These are phyloP conservation scores for Ara ararauna DNA, from an alignment of 2,797 vertebrate species.

Conservation along the genomic window DNA sequence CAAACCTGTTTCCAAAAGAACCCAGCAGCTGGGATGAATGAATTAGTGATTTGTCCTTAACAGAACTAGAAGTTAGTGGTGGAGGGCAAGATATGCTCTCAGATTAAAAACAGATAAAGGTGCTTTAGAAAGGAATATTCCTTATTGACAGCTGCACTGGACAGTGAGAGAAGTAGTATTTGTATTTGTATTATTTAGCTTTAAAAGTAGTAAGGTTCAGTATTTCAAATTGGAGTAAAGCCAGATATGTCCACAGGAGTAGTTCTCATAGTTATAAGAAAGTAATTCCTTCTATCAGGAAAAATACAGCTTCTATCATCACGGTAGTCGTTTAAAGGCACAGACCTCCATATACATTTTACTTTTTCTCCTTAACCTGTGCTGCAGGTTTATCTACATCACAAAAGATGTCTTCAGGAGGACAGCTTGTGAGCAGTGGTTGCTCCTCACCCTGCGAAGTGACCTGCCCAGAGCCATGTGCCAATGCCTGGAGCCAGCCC, in stretches of 20 bases:
- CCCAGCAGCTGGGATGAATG: not conserved
- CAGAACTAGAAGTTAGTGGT: not conserved
- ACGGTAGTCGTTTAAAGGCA: fast-evolving
- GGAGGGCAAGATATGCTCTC: not conserved
- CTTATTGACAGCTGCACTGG: not conserved
- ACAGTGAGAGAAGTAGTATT: not conserved
- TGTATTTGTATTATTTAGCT: not conserved
- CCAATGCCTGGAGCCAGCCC: not conserved
- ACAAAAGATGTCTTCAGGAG: not conserved
- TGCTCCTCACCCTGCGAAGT: not conserved
- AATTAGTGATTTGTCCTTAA: not conserved
- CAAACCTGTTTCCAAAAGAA: not conserved
- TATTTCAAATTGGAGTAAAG: not conserved
- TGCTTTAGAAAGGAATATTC: not conserved
- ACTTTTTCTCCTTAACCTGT: not conserved
- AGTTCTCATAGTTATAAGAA: fast-evolving
- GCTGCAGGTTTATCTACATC: not conserved
- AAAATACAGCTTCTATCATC: fast-evolving
- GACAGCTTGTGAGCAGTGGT: not conserved
- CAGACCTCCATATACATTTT: fast-evolving
- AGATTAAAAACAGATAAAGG: not conserved
- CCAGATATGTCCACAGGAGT: not conserved
- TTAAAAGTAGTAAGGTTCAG: not conserved
- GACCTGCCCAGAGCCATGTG: not conserved
- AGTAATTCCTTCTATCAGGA: not conserved